A percentile compares a stretch with the other conserved stretches of the same genome.
Conservation (phyloP, 2,113 vertebrate species). For the Austrofundulus limnaeus region DNA sequence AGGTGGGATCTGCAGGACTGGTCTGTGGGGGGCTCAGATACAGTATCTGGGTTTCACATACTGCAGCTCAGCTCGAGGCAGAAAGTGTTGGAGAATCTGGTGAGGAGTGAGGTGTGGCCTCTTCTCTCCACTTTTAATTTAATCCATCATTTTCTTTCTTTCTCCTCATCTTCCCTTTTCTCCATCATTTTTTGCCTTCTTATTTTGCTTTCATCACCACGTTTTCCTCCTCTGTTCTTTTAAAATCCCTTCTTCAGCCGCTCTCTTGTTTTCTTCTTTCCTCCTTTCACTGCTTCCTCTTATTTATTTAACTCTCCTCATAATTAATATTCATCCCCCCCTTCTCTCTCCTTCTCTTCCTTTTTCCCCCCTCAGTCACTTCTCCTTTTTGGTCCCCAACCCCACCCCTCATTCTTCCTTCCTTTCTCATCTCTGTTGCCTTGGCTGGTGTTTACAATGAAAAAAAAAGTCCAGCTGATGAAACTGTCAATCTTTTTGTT, state of each 20-base stretch:
- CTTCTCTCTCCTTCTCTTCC: neutral
- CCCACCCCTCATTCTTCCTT: neutral
- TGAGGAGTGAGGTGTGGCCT: constrained; percentile 48
- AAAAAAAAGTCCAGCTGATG: constrained; percentile 1
- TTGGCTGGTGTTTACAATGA: constrained; percentile 12
- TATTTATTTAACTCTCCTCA: too few relatives aligned
- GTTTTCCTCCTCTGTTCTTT: neutral
- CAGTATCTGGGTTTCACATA: neutral
- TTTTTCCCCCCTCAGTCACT: neutral
- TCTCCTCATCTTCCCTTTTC: neutral
- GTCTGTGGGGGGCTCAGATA: neutral
- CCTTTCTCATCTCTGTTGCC: neutral
- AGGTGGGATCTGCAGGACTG: neutral
- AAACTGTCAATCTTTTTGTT: neutral
- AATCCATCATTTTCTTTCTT: neutral
- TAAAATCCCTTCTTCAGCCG: neutral
- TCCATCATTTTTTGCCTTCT: neutral
- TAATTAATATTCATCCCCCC: too few relatives aligned
- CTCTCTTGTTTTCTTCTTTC: neutral
- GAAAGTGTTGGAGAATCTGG: constrained; percentile 18
- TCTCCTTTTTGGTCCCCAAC: neutral
- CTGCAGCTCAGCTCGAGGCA: neutral
- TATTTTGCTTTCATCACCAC: neutral
- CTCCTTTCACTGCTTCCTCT: too few relatives aligned
- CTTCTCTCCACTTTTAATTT: constrained; percentile 7